Percentiles rank a stretch among this genome's conserved stretches.
These are phyloP conservation scores for Brevipalpus yothersi DNA, from an alignment of 1,140 invertebrate genomes.

Conservation along the genomic window DNA sequence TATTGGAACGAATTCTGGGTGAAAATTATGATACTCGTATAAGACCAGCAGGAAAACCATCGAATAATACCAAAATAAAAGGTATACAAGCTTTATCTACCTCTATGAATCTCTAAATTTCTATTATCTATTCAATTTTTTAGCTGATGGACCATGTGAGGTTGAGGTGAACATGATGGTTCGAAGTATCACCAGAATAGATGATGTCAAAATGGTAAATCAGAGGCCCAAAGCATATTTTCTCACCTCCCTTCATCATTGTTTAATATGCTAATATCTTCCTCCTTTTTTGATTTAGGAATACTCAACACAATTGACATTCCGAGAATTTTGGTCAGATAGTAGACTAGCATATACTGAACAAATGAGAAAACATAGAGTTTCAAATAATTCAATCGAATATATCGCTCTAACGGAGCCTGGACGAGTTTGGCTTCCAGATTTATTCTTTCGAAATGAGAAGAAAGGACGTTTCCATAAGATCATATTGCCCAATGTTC, in stretches of 20 bases:
- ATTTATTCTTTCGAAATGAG: conserved; percentile 10
- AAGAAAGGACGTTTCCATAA: conserved; percentile 5
- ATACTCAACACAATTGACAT: conserved; percentile 7
- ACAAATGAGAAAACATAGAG: background rate
- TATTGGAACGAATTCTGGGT: conserved; percentile 69
- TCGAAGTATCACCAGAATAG: conserved; percentile 23
- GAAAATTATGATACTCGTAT: conserved; percentile 73
- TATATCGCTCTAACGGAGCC: conserved; percentile 2
- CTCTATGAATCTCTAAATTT: too few species aligned
- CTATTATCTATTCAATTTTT: background rate
- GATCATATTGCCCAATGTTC: conserved; percentile 5
- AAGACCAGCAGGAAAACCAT: conserved; percentile 36
- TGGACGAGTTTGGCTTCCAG: conserved; percentile 7
- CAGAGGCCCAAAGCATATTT: background rate
- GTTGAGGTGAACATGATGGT: conserved; percentile 24
- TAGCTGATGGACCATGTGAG: conserved; percentile 21
- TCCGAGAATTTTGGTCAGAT: conserved; percentile 6
- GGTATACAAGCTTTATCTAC: background rate
- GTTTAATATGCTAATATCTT: background rate
- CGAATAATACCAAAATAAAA: background rate
- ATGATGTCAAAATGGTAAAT: conserved; percentile 22
- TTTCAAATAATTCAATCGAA: background rate
- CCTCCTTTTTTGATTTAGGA: background rate
- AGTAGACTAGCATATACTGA: background rate
- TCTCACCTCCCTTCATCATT: background rate